Evolutionary conservation across 35 echinoderm and acorn worm species (phyloP), one percentile per base, ranked within the genome.

Genomic region (Amphiura filiformis): DNA sequence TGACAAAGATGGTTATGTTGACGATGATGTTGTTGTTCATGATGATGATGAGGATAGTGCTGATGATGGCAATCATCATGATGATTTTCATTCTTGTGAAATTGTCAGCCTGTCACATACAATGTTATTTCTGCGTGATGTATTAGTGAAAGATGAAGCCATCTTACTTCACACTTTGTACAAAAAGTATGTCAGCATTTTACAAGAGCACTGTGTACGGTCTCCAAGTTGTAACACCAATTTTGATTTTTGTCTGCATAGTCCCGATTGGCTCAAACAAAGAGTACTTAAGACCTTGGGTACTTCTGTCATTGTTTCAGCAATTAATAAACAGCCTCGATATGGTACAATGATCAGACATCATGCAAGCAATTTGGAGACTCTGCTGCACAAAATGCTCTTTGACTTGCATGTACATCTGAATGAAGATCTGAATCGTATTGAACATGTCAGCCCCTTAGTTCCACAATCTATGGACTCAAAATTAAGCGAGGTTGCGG

Each of bases 291-390:
- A 52, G 44, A 11, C 36, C 31, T 39, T 87, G n/a, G 85, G 85
- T 40, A 75, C 38, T 22, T 78, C 65, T 34, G 32, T 87, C 1
- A 57, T 34, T 31, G 26, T 76, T 37, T 47, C 85, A 22, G 9
- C n/a, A 20, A 38, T 87, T 78, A 30, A 65, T 11, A 30, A 65
- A 2, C 31, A 86, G 5, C 9, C 33, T 4, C 64, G 57, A 30
- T 39, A 35, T 38, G 84, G 70, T 13, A 86, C 84, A 38, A 86
- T 86, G 84, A 76, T 86, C 64, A 76, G 84, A 23, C 23, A 64
- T 11, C 32, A 42, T 39, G 57, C 56, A 3, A 40, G 56, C 18
- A 31, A 86, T 70, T 18, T 86, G 34, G 84, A 26, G 14, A 28
- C 36, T 32, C 1, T 39, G 12, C 75, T 87, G 4, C 75, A 78